Conservation (phyloP, 2,113 vertebrate genomes). For the Cyprinodon variegatus region DNA sequence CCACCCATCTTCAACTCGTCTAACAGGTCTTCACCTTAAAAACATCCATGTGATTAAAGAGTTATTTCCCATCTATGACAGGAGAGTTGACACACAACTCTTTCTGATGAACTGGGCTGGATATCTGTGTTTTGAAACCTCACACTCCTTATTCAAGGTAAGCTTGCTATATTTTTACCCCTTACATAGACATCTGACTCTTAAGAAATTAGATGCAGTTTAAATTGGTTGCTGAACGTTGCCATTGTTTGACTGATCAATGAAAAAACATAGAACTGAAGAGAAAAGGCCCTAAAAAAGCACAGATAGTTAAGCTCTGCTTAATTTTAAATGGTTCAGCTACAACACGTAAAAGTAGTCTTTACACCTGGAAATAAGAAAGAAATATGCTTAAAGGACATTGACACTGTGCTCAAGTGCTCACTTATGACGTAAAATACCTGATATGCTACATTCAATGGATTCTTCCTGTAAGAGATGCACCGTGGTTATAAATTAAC, state of each 20-base stretch:
- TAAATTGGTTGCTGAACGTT: background rate
- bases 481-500: constrained; percentile 14
- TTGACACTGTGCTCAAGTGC: background rate
- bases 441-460: background rate
- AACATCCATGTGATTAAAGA: constrained; percentile 22
- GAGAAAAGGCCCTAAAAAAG: background rate
- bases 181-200: background rate
- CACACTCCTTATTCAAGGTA: constrained; percentile 37
- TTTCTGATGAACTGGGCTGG: background rate
- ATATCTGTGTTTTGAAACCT: background rate
- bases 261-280: background rate
- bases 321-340: too few species aligned
- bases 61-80: background rate
- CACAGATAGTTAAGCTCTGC: background rate
- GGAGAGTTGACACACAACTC: constrained; percentile 1
- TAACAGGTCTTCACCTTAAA: constrained; percentile 27
- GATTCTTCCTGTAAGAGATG: background rate
- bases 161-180: constrained; percentile 18
- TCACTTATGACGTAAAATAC: background rate
- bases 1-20: constrained; percentile 19
- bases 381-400: too few species aligned
- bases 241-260: background rate
- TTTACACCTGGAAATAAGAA: background rate
- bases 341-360: background rate
- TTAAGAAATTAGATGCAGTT: background rate